These are phyloP conservation scores for Ciona savignyi DNA, from an alignment of 23 tunicate genomes.

Conservation along the genomic window DNA sequence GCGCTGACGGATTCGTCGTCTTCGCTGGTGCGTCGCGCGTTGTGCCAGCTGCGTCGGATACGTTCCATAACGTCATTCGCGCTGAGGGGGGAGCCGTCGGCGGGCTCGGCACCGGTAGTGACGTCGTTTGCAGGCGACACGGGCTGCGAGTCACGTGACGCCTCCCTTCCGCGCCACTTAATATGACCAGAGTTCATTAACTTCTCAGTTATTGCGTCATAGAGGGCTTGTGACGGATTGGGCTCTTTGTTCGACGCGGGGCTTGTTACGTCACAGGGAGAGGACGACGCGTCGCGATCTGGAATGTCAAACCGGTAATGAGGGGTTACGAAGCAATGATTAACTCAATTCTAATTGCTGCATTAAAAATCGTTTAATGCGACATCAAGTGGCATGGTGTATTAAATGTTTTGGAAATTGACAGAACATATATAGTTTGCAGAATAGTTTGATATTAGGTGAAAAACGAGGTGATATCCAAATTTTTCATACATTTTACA, in stretches of 20 bases:
- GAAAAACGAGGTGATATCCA: too few relatives aligned
- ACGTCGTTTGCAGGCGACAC: neutral
- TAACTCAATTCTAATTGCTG: too few relatives aligned
- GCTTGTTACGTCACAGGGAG: too few relatives aligned
- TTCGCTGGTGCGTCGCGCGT: constrained; percentile 4
- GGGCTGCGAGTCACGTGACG: constrained; percentile 4
- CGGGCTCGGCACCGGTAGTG: neutral
- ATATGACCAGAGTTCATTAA: constrained; percentile 29
- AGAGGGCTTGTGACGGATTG: constrained; percentile 45
- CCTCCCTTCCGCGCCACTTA: neutral
- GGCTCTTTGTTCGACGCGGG: neutral
- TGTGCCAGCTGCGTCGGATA: constrained; percentile 46
- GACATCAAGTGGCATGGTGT: too few relatives aligned
- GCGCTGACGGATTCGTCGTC: constrained; percentile 7
- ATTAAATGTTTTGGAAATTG: too few relatives aligned
- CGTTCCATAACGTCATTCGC: constrained; percentile 47
- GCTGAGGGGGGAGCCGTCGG: constrained; percentile 3
- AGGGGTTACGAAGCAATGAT: too few relatives aligned
- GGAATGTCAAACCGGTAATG: neutral
- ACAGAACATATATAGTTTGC: too few relatives aligned
- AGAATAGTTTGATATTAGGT: too few relatives aligned
- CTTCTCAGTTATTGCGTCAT: constrained; percentile 55
- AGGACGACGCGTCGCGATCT: neutral
- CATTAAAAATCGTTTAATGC: too few relatives aligned
- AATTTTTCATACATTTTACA: too few relatives aligned